Conservation (phyloP, 2,113 vertebrate species). For the Equus przewalskii region DNA sequence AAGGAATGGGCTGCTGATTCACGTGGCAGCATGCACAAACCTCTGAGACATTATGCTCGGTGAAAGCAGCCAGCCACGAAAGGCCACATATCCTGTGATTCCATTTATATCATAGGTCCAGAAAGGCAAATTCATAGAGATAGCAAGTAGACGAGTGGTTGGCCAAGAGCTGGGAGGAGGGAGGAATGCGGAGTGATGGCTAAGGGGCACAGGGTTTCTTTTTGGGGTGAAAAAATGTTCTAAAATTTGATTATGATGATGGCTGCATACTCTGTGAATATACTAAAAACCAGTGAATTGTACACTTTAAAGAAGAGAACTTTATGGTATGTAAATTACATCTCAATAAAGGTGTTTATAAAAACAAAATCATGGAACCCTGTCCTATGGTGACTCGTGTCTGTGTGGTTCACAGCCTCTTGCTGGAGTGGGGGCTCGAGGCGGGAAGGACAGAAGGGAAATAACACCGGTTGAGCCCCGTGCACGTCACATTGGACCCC, state of each 20-base stretch:
- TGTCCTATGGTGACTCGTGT: neutral
- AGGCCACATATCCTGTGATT: neutral
- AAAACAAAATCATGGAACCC: neutral
- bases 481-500: neutral
- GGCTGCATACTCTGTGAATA: neutral
- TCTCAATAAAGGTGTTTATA: neutral
- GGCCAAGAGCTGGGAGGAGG: neutral
- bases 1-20: neutral
- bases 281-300: neutral
- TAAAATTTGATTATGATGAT: neutral
- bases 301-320: neutral
- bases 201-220: neutral
- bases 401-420: neutral
- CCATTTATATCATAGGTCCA: neutral
- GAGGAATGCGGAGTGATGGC: neutral
- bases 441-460: neutral
- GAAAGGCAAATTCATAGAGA: neutral
- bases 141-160: no score
- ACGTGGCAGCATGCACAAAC: fast-evolving
- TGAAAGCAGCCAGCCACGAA: neutral
- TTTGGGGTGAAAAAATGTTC: neutral
- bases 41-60: fast-evolving
- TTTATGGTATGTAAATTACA: neutral
- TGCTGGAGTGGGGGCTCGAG: fast-evolving
- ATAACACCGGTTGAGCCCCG: fast-evolving